Conservation (phyloP, 2,797 vertebrate genomes). For the Forpus xanthops region DNA sequence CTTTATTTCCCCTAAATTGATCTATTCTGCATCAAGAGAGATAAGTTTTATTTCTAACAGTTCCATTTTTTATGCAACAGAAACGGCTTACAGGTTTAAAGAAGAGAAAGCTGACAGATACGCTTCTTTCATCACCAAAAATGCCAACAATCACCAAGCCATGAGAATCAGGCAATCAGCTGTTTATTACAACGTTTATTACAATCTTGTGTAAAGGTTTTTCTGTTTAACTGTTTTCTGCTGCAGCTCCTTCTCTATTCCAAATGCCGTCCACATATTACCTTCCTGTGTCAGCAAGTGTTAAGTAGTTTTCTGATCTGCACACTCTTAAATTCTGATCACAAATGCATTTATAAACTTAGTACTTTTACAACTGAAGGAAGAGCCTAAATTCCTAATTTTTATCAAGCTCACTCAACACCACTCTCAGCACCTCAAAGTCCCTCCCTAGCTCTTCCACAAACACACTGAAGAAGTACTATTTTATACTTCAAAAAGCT, state of each 20-base stretch:
- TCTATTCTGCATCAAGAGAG: background rate
- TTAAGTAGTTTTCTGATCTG: fast-evolving
- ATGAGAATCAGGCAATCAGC: background rate
- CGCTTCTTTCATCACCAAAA: background rate
- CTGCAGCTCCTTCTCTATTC: background rate
- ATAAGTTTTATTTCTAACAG: background rate
- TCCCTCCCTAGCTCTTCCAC: background rate
- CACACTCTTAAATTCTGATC: background rate
- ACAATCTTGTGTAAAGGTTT: background rate
- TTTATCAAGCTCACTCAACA: background rate
- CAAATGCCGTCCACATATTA: background rate
- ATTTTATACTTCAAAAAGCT: background rate
- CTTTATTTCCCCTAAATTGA: background rate
- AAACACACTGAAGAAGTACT: background rate
- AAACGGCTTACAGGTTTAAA: background rate
- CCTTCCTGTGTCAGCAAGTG: background rate
- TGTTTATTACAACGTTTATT: background rate
- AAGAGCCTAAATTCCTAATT: background rate
- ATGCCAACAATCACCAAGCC: background rate
- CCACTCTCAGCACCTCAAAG: background rate
- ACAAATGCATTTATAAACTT: background rate
- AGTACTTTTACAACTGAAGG: background rate
- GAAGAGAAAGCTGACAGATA: background rate
- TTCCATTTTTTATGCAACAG: background rate
- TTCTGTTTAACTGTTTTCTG: background rate